Evolutionary conservation across 2,113 vertebrate species (phyloP).

Genomic region (Lophius piscatorius): DNA sequence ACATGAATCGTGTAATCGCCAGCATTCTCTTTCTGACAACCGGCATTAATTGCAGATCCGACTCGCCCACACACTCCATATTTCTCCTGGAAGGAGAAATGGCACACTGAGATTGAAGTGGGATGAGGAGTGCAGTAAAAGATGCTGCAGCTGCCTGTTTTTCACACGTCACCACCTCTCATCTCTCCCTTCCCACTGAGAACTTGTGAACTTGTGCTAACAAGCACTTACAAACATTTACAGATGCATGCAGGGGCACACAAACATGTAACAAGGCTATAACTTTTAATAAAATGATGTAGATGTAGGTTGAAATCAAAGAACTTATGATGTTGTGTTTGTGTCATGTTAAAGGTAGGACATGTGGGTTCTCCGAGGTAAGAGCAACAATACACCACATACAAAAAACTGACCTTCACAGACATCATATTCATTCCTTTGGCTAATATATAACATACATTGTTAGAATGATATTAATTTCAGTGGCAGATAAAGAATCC

Average conservation of each 20-base stretch:
- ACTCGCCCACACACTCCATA: constrained; percentile 82
- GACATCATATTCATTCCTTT: constrained; percentile 29
- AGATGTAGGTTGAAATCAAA: constrained; percentile 25
- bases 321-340: constrained; percentile 27
- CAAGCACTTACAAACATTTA: constrained; percentile 44
- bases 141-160: constrained; percentile 74
- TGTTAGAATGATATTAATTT: constrained; percentile 61
- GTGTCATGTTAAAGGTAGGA: constrained; percentile 17
- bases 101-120: constrained; percentile 79
- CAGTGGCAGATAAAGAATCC: constrained; percentile 42
- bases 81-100: constrained; percentile 79
- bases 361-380: constrained; percentile 43
- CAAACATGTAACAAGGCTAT: constrained; percentile 51
- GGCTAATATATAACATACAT: constrained; percentile 52
- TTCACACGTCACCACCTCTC: constrained; percentile 66
- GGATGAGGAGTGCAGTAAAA: constrained; percentile 76
- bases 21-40: constrained; percentile 82
- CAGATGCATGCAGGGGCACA: constrained; percentile 33
- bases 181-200: constrained; percentile 50
- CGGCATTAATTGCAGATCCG: constrained; percentile 83
- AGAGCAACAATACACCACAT: constrained; percentile 42
- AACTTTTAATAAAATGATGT: constrained; percentile 53
- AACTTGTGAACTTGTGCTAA: constrained; percentile 60
- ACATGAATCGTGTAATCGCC: constrained; percentile 80
- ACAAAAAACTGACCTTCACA: constrained; percentile 22